Conservation (phyloP, 1,140 invertebrate genomes). For the Pararge aegeria region DNA sequence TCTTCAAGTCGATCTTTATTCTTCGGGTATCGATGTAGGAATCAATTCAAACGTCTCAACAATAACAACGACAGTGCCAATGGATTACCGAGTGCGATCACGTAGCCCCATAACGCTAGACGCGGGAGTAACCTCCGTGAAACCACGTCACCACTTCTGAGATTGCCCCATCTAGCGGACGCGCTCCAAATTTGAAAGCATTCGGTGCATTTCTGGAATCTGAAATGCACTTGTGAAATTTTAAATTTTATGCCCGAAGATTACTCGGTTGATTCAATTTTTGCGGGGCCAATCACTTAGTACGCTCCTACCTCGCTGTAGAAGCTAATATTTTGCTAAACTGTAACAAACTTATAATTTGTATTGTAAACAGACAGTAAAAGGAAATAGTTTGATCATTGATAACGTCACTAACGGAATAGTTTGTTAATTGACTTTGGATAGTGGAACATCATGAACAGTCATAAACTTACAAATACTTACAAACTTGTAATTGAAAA, state of each 20-base stretch:
- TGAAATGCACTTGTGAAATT: slow-evolving; percentile 45
- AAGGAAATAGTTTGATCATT: too few relatives aligned
- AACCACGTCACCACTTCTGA: slow-evolving; percentile 55
- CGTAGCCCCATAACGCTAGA: slow-evolving; percentile 54
- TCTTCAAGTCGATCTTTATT: slow-evolving; percentile 8
- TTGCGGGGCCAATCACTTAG: slow-evolving; percentile 15
- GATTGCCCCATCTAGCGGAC: slow-evolving; percentile 53
- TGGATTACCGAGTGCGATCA: slow-evolving; percentile 44
- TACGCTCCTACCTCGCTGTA: background rate
- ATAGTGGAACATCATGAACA: too few relatives aligned
- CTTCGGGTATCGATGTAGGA: slow-evolving; percentile 15
- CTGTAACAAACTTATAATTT: too few relatives aligned
- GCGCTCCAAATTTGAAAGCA: slow-evolving; percentile 47
- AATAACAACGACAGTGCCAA: slow-evolving; percentile 35
- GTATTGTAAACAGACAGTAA: too few relatives aligned
- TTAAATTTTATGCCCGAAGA: slow-evolving; percentile 31
- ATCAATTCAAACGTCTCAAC: slow-evolving; percentile 43
- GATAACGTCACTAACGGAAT: too few relatives aligned
- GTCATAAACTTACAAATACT: too few relatives aligned
- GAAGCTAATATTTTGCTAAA: too few relatives aligned
- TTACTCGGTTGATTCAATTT: slow-evolving; percentile 21
- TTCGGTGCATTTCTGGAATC: slow-evolving; percentile 34
- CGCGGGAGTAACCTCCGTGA: slow-evolving; percentile 51
- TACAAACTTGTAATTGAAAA: too few relatives aligned
- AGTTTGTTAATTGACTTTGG: too few relatives aligned